A percentile compares a stretch with the other conserved stretches of the same genome.
These are phyloP conservation scores for Babyrousa celebensis DNA, from an alignment of 2,797 vertebrate genomes.

Conservation along the genomic window DNA sequence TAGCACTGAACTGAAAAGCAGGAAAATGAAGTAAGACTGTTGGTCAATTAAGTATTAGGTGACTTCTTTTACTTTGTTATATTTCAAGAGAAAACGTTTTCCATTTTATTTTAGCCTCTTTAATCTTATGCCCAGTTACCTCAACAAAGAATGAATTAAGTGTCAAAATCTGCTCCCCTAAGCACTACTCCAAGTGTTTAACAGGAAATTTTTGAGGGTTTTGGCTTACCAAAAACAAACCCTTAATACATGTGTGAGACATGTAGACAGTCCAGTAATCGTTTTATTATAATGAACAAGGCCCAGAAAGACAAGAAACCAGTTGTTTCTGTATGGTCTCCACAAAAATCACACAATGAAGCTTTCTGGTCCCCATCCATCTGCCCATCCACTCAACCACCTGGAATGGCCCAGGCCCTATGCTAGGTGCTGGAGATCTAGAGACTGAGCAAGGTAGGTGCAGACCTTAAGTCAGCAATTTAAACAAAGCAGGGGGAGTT, in stretches of 20 bases:
- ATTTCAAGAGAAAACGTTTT: conserved; percentile 29
- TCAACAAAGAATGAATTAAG: conserved; percentile 5
- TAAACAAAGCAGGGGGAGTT: background rate
- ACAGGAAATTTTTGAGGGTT: background rate
- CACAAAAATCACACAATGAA: background rate
- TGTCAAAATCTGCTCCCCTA: background rate
- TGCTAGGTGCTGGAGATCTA: background rate
- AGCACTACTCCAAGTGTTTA: background rate
- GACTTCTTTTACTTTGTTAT: background rate
- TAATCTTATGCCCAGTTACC: background rate
- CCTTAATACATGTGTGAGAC: background rate
- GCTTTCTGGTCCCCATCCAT: background rate
- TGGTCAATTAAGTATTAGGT: background rate
- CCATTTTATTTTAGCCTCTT: conserved; percentile 31
- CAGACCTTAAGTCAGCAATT: background rate
- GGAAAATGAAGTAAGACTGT: background rate
- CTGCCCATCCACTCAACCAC: no score
- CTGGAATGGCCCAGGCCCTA: background rate
- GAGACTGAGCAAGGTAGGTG: background rate
- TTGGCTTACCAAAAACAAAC: background rate
- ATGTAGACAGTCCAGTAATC: background rate
- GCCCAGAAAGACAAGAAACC: background rate
- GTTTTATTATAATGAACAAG: background rate
- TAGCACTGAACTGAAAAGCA: background rate
- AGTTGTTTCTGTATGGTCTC: background rate